Conservation (phyloP, 1,140 invertebrate species). For the Ceratoteleas bidentatus region DNA sequence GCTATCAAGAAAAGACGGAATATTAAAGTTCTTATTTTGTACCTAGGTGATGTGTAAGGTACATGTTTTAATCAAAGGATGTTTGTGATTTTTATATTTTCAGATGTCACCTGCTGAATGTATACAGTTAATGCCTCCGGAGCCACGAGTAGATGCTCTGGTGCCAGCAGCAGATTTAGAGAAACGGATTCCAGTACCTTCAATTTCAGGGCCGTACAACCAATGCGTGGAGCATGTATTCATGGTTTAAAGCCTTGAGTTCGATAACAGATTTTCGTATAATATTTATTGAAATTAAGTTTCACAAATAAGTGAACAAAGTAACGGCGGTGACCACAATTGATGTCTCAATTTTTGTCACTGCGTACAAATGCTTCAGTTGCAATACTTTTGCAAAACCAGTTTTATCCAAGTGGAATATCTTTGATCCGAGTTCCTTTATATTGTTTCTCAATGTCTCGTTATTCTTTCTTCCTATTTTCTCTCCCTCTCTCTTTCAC, state of each 20-base stretch:
- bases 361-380: neutral
- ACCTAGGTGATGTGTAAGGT: neutral
- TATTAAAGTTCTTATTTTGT: neutral
- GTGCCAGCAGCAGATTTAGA: slow-evolving; percentile 82
- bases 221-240: slow-evolving; percentile 83
- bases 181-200: slow-evolving; percentile 83
- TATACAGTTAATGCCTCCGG: slow-evolving; percentile 81
- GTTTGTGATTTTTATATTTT: slow-evolving; percentile 32
- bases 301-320: neutral
- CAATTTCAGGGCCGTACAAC: slow-evolving; percentile 83
- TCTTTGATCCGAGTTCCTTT: no score
- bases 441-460: no score
- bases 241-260: slow-evolving; percentile 68
- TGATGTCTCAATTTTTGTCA: neutral
- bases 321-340: neutral
- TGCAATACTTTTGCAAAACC: neutral
- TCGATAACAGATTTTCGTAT: neutral
- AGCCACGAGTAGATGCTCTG: slow-evolving; percentile 81
- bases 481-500: neutral
- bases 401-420: neutral
- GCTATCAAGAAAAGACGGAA: no score
- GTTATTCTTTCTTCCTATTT: no score
- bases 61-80: neutral
- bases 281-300: neutral
- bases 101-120: slow-evolving; percentile 82